Conservation (phyloP, 2,797 vertebrate species). For the Acipenser oxyrinchus region DNA sequence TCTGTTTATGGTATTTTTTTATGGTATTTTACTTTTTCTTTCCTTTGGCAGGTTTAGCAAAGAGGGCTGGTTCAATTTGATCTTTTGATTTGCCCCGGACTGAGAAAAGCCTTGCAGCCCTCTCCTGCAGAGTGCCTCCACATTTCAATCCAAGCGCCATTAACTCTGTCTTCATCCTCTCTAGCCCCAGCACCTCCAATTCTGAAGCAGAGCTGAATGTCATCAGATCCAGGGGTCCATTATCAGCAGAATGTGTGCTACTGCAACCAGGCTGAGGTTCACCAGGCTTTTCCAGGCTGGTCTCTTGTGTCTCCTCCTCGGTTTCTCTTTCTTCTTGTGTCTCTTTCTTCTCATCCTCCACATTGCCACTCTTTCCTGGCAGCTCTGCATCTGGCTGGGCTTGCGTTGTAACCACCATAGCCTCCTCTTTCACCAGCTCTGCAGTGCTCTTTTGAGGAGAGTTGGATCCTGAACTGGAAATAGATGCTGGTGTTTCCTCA, state of each 20-base stretch:
- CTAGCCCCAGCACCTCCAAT: constrained; percentile 75
- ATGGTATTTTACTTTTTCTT: constrained; percentile 54
- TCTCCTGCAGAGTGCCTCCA: constrained; percentile 78
- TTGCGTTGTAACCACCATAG: not conserved
- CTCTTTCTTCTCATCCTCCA: not conserved
- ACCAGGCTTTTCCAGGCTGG: not conserved
- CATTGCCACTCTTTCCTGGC: not conserved
- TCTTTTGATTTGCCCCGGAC: constrained; percentile 59
- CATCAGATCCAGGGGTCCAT: constrained; percentile 48
- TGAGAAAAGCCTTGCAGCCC: constrained; percentile 74
- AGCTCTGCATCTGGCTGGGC: not conserved
- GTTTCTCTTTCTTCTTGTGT: no score
- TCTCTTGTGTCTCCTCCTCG: not conserved
- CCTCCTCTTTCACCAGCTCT: constrained; percentile 6
- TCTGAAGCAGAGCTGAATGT: constrained; percentile 48
- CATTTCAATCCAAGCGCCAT: constrained; percentile 76
- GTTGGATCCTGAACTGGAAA: constrained; percentile 14
- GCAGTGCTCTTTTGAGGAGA: constrained; percentile 10
- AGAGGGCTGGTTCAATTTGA: constrained; percentile 65
- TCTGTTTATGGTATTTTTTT: no score
- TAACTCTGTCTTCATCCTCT: constrained; percentile 72
- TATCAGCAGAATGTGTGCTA: constrained; percentile 18
- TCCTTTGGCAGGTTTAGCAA: constrained; percentile 67
- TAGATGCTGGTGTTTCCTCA: constrained; percentile 7
- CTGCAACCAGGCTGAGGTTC: constrained; percentile 2